Conservation (phyloP, 30 jellyfish, hydroid and myxozoan species). For the Nemopilema nomurai region DNA sequence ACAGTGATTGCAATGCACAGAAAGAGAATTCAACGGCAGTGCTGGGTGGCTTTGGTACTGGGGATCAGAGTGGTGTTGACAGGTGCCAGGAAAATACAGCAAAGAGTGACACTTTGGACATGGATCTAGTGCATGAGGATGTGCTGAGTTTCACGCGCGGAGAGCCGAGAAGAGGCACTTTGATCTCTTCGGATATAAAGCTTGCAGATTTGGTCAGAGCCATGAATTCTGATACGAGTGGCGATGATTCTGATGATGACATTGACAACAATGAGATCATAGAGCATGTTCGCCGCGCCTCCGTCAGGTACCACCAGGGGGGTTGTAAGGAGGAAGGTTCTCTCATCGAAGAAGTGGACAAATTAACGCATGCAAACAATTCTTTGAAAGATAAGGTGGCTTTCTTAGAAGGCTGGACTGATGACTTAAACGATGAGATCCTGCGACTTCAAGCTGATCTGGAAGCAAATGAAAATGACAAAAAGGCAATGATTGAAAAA, state of each 20-base stretch:
- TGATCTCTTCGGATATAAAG: conserved; percentile 5
- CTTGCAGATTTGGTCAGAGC: conserved; percentile 18
- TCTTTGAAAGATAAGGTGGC: conserved; percentile 7
- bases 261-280: background rate
- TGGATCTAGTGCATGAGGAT: background rate
- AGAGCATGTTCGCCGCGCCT: background rate
- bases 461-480: background rate
- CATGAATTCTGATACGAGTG: conserved; percentile 33
- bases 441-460: conserved; percentile 18
- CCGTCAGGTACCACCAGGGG: background rate
- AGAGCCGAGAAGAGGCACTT: background rate
- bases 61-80: background rate
- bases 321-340: background rate
- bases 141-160: background rate
- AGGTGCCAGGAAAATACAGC: background rate
- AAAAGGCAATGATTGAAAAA: conserved; percentile 2
- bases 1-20: background rate
- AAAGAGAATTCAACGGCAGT: background rate
- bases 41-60: background rate
- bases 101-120: background rate
- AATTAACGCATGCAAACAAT: conserved; percentile 15
- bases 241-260: conserved; percentile 1
- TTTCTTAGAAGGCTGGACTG: conserved; percentile 37
- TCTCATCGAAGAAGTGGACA: conserved; percentile 3
- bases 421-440: conserved; percentile 25